Base-by-base conservation (phyloP, 2,888 invertebrate genomes). In the Endotricha flammealis region DNA sequence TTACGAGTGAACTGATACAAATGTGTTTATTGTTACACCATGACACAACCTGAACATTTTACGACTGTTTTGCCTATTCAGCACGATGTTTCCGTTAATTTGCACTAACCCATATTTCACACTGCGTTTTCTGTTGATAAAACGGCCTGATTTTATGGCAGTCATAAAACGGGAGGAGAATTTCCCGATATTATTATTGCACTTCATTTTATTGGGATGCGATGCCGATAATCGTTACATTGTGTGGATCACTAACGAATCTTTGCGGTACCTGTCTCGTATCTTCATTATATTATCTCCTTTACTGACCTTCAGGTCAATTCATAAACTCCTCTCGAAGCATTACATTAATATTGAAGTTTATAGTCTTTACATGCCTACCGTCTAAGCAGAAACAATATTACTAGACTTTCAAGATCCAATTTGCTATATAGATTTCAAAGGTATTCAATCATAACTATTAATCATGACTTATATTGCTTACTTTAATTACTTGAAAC, bases 131-230 rank as follows among this genome's bases (percentile, higher is more conserved):
- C 53, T 54, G 55, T 56, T 58, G 57, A 59, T 66, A 56, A 57
- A 57, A 44, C 50, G 42, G 50, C 53, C 44, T 48, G 51, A 50
- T 62, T 62, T 75, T 72, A 75, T 67, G 48, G 53, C 48, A 50
- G 53, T 53, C 62, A 63, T 75, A 73, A 77, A 78, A 53, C 55
- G 42, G 38, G 53, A 64, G 58, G 57, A 49, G 50, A 55, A 46
- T 64, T 70, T 69, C 67, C 67, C 68, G 68, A 75, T 72, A 63
- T 20, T 20, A 64, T 65, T 70, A 69, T 59, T 65, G 62, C 64
- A 55, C 61, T 63, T 51, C 43, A 48, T 44, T 66, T 70, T 68
- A 73, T 70, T 62, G 57, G 45, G 53, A 48, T 50, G 45, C 44
- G 41, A 47, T 51, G 43, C 46, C 38, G 44, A 53, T 20, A 12